Percentiles rank a stretch among this genome's conserved stretches.
Evolutionary conservation across 2,113 vertebrate genomes (phyloP).

Genomic region (Setophaga coronata): DNA sequence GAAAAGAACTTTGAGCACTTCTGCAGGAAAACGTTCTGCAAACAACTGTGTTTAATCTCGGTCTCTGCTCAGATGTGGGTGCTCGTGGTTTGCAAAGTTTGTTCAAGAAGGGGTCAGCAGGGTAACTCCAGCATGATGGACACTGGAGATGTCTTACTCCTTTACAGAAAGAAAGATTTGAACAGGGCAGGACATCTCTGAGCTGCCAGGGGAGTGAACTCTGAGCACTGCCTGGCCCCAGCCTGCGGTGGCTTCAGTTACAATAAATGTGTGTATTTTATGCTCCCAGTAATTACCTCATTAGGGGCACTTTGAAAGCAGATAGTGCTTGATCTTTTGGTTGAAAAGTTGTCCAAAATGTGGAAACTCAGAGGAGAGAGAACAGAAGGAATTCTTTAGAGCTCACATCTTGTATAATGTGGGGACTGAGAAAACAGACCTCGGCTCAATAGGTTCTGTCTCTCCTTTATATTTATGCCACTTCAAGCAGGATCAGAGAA

Average conservation of each 20-base stretch:
- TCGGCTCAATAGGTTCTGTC: background rate
- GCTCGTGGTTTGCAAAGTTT: constrained; percentile 43
- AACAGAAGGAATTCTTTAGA: constrained; percentile 19
- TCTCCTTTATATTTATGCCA: background rate
- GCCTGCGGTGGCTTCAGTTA: constrained; percentile 28
- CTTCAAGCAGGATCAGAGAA: background rate
- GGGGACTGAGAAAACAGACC: background rate
- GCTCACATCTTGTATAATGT: background rate
- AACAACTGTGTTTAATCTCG: constrained; percentile 20
- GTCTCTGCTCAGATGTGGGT: constrained; percentile 8
- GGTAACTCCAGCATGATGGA: background rate
- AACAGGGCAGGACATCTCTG: background rate
- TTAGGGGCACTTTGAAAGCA: constrained; percentile 50
- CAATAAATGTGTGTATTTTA: constrained; percentile 37
- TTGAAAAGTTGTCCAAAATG: constrained; percentile 15
- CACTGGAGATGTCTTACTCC: background rate
- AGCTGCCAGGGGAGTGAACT: background rate
- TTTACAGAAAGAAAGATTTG: background rate
- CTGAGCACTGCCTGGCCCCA: background rate
- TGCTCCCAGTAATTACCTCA: constrained; percentile 18
- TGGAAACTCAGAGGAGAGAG: background rate
- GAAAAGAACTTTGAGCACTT: constrained; percentile 10
- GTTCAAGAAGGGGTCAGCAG: background rate
- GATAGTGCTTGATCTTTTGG: constrained; percentile 30
- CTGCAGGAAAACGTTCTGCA: constrained; percentile 4